Percentiles rank a stretch among this genome's conserved stretches.
These are phyloP conservation scores for Pheosia tremula DNA, from an alignment of 2,888 invertebrate species.

Conservation along the genomic window DNA sequence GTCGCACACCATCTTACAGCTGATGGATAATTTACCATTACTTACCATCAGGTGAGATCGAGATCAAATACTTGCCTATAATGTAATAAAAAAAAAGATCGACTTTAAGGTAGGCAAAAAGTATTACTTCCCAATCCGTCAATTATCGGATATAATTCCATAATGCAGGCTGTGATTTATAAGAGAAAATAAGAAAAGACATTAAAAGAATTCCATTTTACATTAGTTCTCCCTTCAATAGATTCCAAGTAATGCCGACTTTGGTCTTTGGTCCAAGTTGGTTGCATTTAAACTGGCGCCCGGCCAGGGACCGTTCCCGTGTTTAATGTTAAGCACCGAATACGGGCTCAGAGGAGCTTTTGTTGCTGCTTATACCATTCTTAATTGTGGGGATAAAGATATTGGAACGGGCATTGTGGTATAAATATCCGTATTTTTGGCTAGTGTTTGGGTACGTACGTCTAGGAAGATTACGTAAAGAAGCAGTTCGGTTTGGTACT, in stretches of 20 bases:
- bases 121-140: too few relatives aligned
- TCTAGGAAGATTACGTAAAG: not conserved
- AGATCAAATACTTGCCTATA: too few relatives aligned
- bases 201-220: not conserved
- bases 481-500: too few relatives aligned
- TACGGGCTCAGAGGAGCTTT: not conserved
- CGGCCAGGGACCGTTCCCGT: not conserved
- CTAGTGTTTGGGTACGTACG: not conserved
- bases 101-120: too few relatives aligned
- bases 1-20: too few relatives aligned
- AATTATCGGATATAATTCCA: too few relatives aligned
- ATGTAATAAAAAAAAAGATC: too few relatives aligned
- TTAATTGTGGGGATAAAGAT: slow-evolving; percentile 1
- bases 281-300: slow-evolving; percentile 2
- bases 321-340: not conserved
- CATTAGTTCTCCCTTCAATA: not conserved
- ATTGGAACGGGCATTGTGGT: not conserved
- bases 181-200: too few relatives aligned
- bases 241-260: not conserved
- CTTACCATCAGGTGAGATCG: too few relatives aligned
- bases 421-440: not conserved
- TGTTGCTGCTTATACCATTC: slow-evolving; percentile 1
- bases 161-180: too few relatives aligned
- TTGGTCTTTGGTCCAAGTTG: not conserved
- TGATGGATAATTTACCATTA: too few relatives aligned